Evolutionary conservation across 2,797 vertebrate genomes (phyloP).

Genomic region (Chaunax sp.): DNA sequence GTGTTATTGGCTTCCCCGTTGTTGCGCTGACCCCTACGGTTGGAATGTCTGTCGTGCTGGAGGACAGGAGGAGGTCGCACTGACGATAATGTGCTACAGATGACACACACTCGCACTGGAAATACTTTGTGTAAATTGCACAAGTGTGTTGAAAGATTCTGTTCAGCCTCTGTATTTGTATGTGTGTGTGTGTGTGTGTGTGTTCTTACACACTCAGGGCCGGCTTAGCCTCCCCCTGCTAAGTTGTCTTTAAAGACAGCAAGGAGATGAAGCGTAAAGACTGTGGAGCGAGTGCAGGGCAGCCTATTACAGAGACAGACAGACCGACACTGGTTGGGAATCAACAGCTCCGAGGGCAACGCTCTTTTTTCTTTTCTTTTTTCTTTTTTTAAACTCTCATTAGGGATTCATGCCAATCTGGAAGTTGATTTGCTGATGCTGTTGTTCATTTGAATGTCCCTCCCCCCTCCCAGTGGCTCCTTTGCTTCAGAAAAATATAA

Average conservation of each 20-base stretch:
- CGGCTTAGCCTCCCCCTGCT: conserved; percentile 74
- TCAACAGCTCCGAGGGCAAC: conserved; percentile 68
- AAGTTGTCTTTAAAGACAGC: conserved; percentile 79
- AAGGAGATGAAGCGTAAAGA: conserved; percentile 79
- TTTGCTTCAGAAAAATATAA: conserved; percentile 63
- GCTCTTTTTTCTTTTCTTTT: conserved; percentile 30
- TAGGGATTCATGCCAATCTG: conserved; percentile 76
- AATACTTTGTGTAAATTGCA: conserved; percentile 60
- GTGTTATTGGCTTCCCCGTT: conserved; percentile 83
- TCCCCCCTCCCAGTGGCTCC: conserved; percentile 47
- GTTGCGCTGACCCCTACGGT: conserved; percentile 77
- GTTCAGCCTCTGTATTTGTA: conserved; percentile 46
- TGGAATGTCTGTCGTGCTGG: conserved; percentile 75
- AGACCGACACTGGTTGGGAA: conserved; percentile 59
- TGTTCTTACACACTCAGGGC: conserved; percentile 1
- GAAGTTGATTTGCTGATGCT: conserved; percentile 73
- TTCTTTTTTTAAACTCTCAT: conserved; percentile 59
- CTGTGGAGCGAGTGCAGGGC: conserved; percentile 69
- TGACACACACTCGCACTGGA: conserved; percentile 31
- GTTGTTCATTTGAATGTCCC: conserved; percentile 73
- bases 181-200: conserved; percentile 12
- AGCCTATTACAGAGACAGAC: conserved; percentile 72
- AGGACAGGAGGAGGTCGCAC: conserved; percentile 78
- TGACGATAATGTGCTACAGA: conserved; percentile 74
- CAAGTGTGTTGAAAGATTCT: conserved; percentile 66